Evolutionary conservation across 1,140 invertebrate genomes (phyloP).

Genomic region (Apis dorsata): DNA sequence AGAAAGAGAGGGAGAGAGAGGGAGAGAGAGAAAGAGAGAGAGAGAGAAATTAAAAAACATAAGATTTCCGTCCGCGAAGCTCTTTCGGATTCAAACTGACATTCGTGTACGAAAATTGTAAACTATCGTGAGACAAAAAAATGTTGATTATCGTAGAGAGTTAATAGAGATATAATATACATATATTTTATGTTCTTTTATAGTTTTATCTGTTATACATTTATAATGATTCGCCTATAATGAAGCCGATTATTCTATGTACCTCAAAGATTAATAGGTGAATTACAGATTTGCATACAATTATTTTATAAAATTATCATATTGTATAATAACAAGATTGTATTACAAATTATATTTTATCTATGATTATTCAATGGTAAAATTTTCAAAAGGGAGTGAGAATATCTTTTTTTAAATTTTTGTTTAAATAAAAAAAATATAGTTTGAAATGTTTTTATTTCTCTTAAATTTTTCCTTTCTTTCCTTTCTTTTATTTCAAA

Average conservation of each 20-base stretch:
- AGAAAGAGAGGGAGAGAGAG: no score
- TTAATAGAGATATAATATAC: constrained; percentile 24
- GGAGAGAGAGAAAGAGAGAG: no score
- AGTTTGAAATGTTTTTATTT: not conserved
- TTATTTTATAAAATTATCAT: not conserved
- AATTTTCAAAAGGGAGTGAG: not conserved
- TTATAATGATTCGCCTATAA: not conserved
- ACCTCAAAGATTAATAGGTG: not conserved
- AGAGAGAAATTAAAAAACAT: not conserved
- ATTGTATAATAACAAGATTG: constrained; percentile 11
- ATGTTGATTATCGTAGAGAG: constrained; percentile 22
- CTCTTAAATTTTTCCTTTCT: not conserved
- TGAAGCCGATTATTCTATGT: not conserved
- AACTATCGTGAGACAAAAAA: constrained; percentile 9
- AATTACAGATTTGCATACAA: not conserved
- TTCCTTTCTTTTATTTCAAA: not conserved
- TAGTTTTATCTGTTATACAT: not conserved
- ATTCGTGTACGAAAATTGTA: not conserved
- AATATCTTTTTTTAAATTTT: not conserved
- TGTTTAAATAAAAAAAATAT: not conserved
- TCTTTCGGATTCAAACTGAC: constrained; percentile 18
- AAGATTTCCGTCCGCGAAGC: not conserved
- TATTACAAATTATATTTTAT: constrained; percentile 7
- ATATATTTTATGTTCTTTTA: constrained; percentile 15
- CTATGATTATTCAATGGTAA: constrained; percentile 12